These are phyloP conservation scores for Molossus alvarezi DNA, from an alignment of 2,797 vertebrate genomes.

Conservation along the genomic window DNA sequence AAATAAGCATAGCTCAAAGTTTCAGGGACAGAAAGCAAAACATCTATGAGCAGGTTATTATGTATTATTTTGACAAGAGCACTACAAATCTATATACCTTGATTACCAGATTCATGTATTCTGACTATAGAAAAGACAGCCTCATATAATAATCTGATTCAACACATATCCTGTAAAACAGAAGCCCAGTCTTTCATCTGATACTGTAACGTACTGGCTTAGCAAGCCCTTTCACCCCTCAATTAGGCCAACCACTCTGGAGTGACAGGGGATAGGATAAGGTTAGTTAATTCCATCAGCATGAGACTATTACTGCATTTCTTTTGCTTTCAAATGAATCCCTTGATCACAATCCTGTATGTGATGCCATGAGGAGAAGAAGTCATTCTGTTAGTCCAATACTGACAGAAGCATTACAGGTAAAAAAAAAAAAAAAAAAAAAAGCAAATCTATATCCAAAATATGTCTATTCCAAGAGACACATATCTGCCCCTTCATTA, in stretches of 20 bases:
- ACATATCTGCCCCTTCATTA: neutral
- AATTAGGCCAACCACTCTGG: neutral
- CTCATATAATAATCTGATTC: neutral
- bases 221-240: neutral
- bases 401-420: neutral
- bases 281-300: neutral
- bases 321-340: conserved; percentile 9
- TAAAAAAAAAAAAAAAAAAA: neutral
- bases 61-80: neutral
- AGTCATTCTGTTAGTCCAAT: conserved; percentile 11
- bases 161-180: neutral
- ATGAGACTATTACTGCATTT: neutral
- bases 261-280: neutral
- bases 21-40: neutral
- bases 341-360: neutral
- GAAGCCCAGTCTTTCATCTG: neutral
- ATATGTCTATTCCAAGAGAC: neutral
- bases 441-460: conserved; percentile 37
- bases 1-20: neutral
- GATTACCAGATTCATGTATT: neutral
- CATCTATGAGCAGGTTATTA: neutral
- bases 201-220: neutral
- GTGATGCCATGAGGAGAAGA: neutral
- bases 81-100: neutral
- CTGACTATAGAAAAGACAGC: neutral